These are phyloP conservation scores for Platypus cylindrus DNA, from an alignment of 2,888 invertebrate species.

Conservation along the genomic window DNA sequence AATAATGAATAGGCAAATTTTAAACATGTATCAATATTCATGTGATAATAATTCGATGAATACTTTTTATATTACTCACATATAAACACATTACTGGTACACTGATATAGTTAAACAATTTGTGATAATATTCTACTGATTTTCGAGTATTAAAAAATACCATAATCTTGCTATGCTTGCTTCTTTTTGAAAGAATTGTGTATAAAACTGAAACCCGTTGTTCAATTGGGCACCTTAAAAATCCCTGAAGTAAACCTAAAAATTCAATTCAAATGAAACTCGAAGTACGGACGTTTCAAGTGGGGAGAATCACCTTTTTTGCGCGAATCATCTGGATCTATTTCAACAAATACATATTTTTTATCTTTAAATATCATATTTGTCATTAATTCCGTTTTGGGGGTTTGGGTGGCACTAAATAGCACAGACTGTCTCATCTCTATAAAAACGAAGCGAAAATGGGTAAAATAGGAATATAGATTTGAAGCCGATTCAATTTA, in stretches of 20 bases:
- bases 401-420: conserved; percentile 92
- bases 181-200: conserved; percentile 94
- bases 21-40: no score
- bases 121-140: conserved; percentile 92
- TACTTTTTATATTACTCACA: no score
- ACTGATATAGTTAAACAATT: conserved; percentile 93
- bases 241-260: conserved; percentile 30
- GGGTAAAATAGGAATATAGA: not conserved
- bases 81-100: conserved; percentile 91
- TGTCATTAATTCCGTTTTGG: conserved; percentile 80
- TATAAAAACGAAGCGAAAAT: no score
- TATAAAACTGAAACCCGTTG: conserved; percentile 92
- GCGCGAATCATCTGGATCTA: conserved; percentile 68
- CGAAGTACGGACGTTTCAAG: not conserved
- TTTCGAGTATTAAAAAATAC: conserved; percentile 96
- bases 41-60: not conserved
- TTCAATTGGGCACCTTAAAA: conserved; percentile 89
- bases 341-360: conserved; percentile 92
- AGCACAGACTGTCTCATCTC: conserved; percentile 92
- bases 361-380: conserved; percentile 83
- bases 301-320: conserved; percentile 37
- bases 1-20: no score
- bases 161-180: conserved; percentile 88
- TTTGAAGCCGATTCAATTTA: conserved; percentile 38
- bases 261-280: not conserved